These are phyloP conservation scores for Burhinus bistriatus DNA, from an alignment of 2,113 vertebrate genomes.

Conservation along the genomic window DNA sequence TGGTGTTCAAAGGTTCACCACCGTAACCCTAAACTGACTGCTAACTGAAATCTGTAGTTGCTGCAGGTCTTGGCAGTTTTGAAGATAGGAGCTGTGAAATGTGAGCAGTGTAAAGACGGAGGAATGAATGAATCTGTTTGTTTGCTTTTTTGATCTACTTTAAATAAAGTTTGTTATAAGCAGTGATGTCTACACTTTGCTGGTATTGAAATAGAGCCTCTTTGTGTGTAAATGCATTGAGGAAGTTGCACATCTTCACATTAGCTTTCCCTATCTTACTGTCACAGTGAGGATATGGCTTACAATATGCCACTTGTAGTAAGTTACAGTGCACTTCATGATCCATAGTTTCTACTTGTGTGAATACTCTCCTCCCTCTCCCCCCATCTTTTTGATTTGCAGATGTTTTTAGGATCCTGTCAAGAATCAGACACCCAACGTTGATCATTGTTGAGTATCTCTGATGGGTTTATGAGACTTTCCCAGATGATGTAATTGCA, in stretches of 20 bases:
- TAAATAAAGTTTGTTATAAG: background rate
- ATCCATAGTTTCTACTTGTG: background rate
- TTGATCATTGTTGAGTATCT: background rate
- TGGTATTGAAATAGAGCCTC: constrained; percentile 19
- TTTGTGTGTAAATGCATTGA: constrained; percentile 15
- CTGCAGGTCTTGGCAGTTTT: background rate
- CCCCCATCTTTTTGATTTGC: background rate
- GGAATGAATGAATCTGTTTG: background rate
- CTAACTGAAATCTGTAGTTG: background rate
- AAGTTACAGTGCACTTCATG: background rate
- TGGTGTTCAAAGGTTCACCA: background rate
- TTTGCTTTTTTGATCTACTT: background rate
- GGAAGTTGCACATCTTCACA: background rate
- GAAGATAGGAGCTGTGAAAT: background rate
- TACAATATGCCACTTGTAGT: background rate
- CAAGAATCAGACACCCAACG: background rate
- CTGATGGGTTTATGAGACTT: background rate
- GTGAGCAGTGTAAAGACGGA: background rate
- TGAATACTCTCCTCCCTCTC: background rate
- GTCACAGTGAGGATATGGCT: background rate
- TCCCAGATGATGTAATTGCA: background rate
- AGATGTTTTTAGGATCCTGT: background rate
- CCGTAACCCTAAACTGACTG: background rate
- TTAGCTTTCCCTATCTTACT: background rate
- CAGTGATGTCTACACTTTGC: background rate